A percentile compares a stretch with the other conserved stretches of the same genome.
Evolutionary conservation across 1,140 invertebrate species (phyloP).

Genomic region (Procambarus clarkii): DNA sequence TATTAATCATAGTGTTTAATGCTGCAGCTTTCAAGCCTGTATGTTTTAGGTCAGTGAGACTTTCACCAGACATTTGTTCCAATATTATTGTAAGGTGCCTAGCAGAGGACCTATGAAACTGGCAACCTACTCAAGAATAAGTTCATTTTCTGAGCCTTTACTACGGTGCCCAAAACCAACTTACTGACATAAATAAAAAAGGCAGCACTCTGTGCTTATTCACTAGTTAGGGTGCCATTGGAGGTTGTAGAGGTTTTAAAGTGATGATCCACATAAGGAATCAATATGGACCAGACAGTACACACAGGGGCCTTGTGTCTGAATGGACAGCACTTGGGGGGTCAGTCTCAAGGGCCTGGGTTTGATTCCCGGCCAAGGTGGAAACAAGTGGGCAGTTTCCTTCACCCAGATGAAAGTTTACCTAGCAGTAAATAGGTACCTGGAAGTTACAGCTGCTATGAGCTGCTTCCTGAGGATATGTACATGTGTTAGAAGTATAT

Average conservation of each 20-base stretch:
- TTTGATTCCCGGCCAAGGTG: no score
- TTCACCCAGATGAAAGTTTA: no score
- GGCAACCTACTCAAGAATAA: constrained; percentile 54
- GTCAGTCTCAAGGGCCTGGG: no score
- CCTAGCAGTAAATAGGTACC: no score
- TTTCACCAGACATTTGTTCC: no score
- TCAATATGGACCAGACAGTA: background rate
- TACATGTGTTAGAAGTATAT: no score
- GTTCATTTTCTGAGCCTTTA: constrained; percentile 56
- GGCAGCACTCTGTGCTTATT: constrained; percentile 64
- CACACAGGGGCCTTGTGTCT: background rate
- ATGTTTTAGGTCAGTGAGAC: no score
- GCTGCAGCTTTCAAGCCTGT: no score
- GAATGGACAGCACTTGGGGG: background rate
- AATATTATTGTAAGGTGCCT: constrained; percentile 29
- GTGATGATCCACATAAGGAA: background rate
- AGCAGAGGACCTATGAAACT: constrained; percentile 63
- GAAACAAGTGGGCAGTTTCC: no score
- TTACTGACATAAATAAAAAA: constrained; percentile 50
- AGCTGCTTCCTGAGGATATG: no score
- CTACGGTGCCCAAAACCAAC: constrained; percentile 56
- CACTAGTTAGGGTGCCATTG: constrained; percentile 41
- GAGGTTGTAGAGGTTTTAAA: background rate
- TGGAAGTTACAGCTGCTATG: no score
- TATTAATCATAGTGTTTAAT: no score